Conservation (phyloP, 2,888 invertebrate genomes). For the Noctua janthina region DNA sequence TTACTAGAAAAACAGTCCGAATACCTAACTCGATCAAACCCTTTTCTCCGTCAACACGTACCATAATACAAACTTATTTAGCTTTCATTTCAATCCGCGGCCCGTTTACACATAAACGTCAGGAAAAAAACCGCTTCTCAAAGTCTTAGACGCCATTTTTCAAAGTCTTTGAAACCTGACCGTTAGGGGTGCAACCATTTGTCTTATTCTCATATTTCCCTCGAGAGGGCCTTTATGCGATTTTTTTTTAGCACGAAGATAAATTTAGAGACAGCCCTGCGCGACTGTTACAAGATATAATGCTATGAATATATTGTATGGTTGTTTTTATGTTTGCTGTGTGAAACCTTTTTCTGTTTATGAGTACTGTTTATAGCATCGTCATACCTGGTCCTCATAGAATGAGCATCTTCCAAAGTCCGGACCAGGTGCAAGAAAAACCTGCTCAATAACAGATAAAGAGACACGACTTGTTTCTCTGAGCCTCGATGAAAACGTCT, state of each 20-base stretch:
- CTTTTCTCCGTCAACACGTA: slow-evolving; percentile 15
- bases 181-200: slow-evolving; percentile 73
- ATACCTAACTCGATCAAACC: slow-evolving; percentile 9
- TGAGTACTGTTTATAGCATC: neutral
- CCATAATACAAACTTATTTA: slow-evolving; percentile 41
- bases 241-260: slow-evolving; percentile 60
- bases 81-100: slow-evolving; percentile 51
- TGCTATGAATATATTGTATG: slow-evolving; percentile 25
- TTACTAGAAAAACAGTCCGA: neutral
- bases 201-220: slow-evolving; percentile 83
- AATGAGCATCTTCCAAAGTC: neutral
- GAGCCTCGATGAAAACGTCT: neutral
- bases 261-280: slow-evolving; percentile 58
- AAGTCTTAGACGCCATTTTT: slow-evolving; percentile 72
- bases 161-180: slow-evolving; percentile 77
- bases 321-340: slow-evolving; percentile 9
- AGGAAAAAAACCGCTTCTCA: slow-evolving; percentile 54
- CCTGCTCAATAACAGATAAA: neutral
- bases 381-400: neutral
- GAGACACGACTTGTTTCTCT: neutral
- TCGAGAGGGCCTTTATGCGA: slow-evolving; percentile 59
- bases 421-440: neutral
- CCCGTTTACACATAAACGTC: slow-evolving; percentile 46
- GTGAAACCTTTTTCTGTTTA: slow-evolving; percentile 6
- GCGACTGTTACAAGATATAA: slow-evolving; percentile 52